These are phyloP conservation scores for Acrobasis repandana DNA, from an alignment of 2,888 invertebrate genomes.

Conservation along the genomic window DNA sequence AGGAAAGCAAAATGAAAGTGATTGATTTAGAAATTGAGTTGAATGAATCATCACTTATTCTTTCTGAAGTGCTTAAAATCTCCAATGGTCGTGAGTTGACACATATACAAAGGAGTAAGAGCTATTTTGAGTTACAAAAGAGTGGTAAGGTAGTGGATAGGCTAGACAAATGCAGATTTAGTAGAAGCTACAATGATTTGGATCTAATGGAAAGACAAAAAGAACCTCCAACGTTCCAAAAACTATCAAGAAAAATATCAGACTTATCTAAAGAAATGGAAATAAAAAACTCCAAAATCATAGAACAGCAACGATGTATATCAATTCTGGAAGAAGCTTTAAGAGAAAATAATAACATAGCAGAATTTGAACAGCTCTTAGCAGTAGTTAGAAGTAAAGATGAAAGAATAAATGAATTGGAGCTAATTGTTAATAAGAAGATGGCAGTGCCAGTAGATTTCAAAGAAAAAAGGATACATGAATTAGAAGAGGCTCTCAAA, in stretches of 20 bases:
- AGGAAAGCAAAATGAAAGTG: constrained; percentile 70
- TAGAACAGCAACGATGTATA: constrained; percentile 80
- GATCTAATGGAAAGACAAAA: constrained; percentile 50
- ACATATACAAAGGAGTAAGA: constrained; percentile 69
- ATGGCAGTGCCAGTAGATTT: constrained; percentile 58
- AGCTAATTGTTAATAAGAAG: constrained; percentile 84
- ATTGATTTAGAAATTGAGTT: constrained; percentile 80
- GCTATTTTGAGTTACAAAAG: constrained; percentile 78
- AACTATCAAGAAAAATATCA: constrained; percentile 66
- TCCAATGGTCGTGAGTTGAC: constrained; percentile 64
- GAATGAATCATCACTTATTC: constrained; percentile 77
- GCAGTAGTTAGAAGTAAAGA: constrained; percentile 84
- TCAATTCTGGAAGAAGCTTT: constrained; percentile 79
- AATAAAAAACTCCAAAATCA: constrained; percentile 79
- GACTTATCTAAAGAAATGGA: constrained; percentile 73
- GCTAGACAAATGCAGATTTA: constrained; percentile 77
- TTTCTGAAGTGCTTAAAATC: constrained; percentile 76
- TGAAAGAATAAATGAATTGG: constrained; percentile 89
- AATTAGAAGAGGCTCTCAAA: constrained; percentile 91
- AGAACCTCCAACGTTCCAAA: constrained; percentile 55
- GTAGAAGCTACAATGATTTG: constrained; percentile 71
- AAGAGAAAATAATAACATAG: constrained; percentile 81
- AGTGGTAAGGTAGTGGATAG: constrained; percentile 84
- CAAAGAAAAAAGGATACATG: constrained; percentile 85
- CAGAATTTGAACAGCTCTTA: constrained; percentile 82